phyloP scores from a whole-genome alignment of 64 coral and sea anemone genomes.

The Actinia tenebrosa region DNA sequence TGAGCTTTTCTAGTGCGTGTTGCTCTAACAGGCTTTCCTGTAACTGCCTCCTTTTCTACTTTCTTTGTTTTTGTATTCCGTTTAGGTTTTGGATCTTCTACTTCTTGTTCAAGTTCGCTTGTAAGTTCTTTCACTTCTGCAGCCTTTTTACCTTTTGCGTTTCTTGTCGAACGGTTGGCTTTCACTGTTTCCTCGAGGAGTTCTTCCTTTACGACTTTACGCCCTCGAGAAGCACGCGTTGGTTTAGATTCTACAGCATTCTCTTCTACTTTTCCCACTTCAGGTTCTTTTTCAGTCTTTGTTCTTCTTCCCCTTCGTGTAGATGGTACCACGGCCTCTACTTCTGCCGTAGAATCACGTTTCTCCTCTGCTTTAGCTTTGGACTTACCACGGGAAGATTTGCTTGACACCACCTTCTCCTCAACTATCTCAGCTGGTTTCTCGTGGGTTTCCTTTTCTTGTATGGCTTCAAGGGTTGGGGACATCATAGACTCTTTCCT shows the following conservation, averaged over 20 bases:
- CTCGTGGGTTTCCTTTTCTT: not conserved
- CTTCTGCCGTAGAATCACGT: not conserved
- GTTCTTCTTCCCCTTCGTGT: not conserved
- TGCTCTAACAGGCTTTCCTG: not conserved
- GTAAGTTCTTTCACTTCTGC: not conserved
- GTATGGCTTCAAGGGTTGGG: not conserved
- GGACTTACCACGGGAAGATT: constrained; percentile 16
- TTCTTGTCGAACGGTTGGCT: not conserved
- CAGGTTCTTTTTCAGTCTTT: not conserved
- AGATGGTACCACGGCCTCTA: not conserved
- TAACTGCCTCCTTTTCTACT: not conserved
- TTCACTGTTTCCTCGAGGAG: not conserved
- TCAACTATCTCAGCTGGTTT: not conserved
- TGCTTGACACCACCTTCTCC: not conserved
- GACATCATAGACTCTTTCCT: not conserved
- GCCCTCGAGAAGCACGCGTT: not conserved
- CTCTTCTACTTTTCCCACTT: not conserved
- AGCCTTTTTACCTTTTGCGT: not conserved
- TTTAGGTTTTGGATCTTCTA: not conserved
- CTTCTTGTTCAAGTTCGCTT: not conserved
- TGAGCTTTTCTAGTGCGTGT: not conserved
- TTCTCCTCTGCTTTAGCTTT: constrained; percentile 1
- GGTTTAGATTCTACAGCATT: not conserved
- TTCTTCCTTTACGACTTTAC: not conserved
- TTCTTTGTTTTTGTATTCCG: not conserved